Evolutionary conservation across 2,113 vertebrate genomes (phyloP), one percentile per base, ranked within the genome.

Genomic region (Eulemur rufifrons): DNA sequence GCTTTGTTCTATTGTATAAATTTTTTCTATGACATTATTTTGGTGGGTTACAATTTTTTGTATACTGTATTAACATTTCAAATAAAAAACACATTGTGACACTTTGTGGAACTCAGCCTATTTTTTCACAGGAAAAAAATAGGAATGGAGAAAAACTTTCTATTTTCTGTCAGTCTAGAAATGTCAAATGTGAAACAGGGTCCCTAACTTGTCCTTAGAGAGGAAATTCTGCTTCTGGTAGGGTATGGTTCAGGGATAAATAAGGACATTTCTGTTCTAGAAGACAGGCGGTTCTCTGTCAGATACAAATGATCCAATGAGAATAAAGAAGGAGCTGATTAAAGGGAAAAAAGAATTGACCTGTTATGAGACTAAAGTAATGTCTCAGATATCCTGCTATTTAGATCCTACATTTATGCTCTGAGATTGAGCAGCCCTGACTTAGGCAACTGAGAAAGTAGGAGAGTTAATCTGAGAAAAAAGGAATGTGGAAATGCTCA

Each of bases 281-380:
- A 32, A 85, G 2, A 15, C 15, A 85, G 56, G 5, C 64, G 96
- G 25, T 45, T 88, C 54, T 37, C 6, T 85, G 66, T 88, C 66
- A 86, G 63, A 91, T 86, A 92, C 23, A 89, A 97, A 56, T 61
- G 29, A 90, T 59, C 10, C 42, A 74, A 71, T 91, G 63, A 96
- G 34, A 83, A 94, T 91, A 21, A 93, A 83, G 42, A 47, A 77
- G 39, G n/a, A 94, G 56, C 39, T 69, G 4, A 97, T 95, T 91
- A 91, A 93, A 84, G 3, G 54, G 69, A 32, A 59, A 80, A 81
- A 68, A 47, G 59, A 8, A 15, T 2, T 66, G 47, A 47, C 29
- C 47, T 86, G 25, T 89, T 64, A 56, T 39, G 39, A 84, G 8
- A 6, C 56, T 83, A 76, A 88, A 83, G 63, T n/a, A 68, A 54